A percentile compares a stretch with the other conserved stretches of the same genome.
Evolutionary conservation across 2,888 invertebrate species (phyloP).

Genomic region (Urechis unicinctus): DNA sequence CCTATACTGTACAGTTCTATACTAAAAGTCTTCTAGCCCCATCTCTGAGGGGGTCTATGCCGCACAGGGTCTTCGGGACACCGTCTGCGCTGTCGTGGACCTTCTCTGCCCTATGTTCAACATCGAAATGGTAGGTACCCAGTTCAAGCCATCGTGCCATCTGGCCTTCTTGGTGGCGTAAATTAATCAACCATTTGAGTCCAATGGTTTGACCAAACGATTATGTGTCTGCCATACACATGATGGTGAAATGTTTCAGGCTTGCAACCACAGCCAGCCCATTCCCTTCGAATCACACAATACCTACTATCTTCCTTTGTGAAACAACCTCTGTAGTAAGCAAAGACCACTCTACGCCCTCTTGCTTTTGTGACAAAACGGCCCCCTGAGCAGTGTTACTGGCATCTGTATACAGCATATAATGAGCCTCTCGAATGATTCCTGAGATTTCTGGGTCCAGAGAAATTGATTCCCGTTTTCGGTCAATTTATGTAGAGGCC

Average conservation of each 20-base stretch:
- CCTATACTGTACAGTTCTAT: no score
- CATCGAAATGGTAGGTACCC: no score
- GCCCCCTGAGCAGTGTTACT: neutral
- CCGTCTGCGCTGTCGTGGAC: no score
- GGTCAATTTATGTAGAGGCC: neutral
- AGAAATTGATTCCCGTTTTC: conserved; percentile 8
- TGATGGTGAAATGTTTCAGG: conserved; percentile 16
- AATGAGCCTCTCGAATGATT: neutral
- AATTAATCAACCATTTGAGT: conserved; percentile 14
- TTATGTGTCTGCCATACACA: conserved; percentile 12
- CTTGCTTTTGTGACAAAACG: conserved; percentile 14
- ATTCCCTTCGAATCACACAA: conserved; percentile 14
- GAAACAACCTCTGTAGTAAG: conserved; percentile 15
- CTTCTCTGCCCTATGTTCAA: no score
- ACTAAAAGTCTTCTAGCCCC: no score
- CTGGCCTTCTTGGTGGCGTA: conserved; percentile 15
- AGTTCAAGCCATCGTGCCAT: conserved; percentile 17
- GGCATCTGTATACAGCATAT: neutral
- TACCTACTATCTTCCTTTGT: conserved; percentile 14
- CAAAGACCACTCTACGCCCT: conserved; percentile 12
- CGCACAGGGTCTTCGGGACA: no score
- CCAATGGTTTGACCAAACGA: conserved; percentile 17
- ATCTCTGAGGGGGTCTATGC: no score
- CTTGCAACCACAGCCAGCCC: conserved; percentile 16
- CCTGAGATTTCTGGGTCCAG: conserved; percentile 8